Evolutionary conservation across 2,888 invertebrate genomes (phyloP).

Genomic region (Crepidodera aurea): DNA sequence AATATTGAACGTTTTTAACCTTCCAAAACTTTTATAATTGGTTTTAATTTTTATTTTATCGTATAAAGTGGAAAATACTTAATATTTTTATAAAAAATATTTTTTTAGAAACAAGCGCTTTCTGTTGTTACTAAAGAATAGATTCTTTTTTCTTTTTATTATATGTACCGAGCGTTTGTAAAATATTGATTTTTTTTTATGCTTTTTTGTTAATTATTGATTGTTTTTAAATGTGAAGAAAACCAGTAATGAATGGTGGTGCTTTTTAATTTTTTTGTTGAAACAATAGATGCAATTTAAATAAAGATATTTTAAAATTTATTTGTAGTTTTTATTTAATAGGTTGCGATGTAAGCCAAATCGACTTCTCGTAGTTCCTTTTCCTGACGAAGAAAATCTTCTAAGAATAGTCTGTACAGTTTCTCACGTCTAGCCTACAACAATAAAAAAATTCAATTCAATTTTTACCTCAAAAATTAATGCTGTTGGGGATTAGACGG

Average conservation of each 20-base stretch:
- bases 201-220: constrained; percentile 37
- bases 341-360: constrained; percentile 44
- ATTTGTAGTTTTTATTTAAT: constrained; percentile 22
- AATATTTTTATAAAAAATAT: constrained; percentile 39
- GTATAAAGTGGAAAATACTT: constrained; percentile 22
- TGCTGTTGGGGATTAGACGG: too few relatives aligned
- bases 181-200: constrained; percentile 30
- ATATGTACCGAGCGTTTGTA: constrained; percentile 12
- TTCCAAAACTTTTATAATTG: constrained; percentile 20
- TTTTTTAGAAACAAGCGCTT: constrained; percentile 26
- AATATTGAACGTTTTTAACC: constrained; percentile 8
- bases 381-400: constrained; percentile 50
- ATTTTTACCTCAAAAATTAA: background rate
- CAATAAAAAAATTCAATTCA: background rate
- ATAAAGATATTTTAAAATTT: constrained; percentile 41
- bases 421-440: constrained; percentile 45
- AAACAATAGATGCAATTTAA: constrained; percentile 39
- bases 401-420: constrained; percentile 44
- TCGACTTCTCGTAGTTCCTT: constrained; percentile 50
- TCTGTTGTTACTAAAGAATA: constrained; percentile 31
- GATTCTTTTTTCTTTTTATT: constrained; percentile 28
- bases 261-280: constrained; percentile 42
- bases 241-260: constrained; percentile 39
- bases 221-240: constrained; percentile 33
- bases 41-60: constrained; percentile 15